These are phyloP conservation scores for Prunella fulvescens DNA, from an alignment of 2,113 vertebrate species.

Conservation along the genomic window DNA sequence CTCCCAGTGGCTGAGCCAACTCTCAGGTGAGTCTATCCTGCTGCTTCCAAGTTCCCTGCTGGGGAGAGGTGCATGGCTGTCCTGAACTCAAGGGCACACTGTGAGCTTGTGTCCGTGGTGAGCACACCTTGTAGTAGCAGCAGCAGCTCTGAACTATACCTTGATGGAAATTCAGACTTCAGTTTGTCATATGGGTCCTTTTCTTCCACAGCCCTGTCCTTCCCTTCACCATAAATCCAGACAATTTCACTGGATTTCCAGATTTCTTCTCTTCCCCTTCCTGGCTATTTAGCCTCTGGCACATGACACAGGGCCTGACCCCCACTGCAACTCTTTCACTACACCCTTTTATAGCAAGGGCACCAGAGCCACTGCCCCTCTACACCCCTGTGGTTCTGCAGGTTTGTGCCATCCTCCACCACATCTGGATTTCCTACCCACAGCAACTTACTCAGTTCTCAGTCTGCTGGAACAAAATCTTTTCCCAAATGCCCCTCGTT, in stretches of 20 bases:
- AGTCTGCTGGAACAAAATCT: neutral
- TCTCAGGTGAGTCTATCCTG: neutral
- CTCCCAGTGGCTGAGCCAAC: neutral
- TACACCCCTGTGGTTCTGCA: neutral
- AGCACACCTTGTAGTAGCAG: neutral
- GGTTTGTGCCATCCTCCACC: neutral
- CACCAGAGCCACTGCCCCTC: neutral
- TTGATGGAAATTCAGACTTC: neutral
- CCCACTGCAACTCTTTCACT: neutral
- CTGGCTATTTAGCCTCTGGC: neutral
- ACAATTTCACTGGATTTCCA: neutral
- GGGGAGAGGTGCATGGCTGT: neutral
- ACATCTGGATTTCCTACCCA: neutral
- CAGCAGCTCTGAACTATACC: neutral
- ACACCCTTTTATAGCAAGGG: neutral
- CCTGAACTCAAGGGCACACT: neutral
- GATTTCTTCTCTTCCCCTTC: neutral
- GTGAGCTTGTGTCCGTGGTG: neutral
- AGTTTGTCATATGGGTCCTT: neutral
- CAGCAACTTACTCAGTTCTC: neutral
- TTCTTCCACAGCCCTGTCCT: neutral
- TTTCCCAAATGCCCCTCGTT: neutral
- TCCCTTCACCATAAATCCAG: neutral
- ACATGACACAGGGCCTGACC: rapidly evolving
- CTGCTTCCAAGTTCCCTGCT: neutral